Conservation (phyloP, 2,888 invertebrate genomes). For the Leptinotarsa haldemani region DNA sequence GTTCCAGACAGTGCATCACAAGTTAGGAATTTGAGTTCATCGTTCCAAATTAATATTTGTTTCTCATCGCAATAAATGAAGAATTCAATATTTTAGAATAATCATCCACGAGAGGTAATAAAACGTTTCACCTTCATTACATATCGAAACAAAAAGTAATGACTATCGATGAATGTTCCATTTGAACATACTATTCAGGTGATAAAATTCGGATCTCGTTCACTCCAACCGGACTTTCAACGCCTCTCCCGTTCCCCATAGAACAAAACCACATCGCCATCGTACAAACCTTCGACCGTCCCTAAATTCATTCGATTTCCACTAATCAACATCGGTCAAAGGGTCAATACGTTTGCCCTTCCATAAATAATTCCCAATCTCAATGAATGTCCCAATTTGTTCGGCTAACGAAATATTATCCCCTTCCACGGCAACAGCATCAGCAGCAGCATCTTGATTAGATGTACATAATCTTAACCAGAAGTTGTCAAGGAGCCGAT, state of each 20-base stretch:
- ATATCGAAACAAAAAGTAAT: too few relatives aligned
- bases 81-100: too few relatives aligned
- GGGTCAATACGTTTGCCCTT: slow-evolving; percentile 54
- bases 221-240: slow-evolving; percentile 25
- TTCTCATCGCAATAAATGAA: too few relatives aligned
- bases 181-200: neutral
- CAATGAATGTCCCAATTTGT: slow-evolving; percentile 50
- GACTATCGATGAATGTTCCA: neutral
- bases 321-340: slow-evolving; percentile 52
- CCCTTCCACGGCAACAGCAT: slow-evolving; percentile 29
- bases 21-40: too few relatives aligned
- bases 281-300: slow-evolving; percentile 32
- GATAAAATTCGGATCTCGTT: slow-evolving; percentile 2
- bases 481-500: slow-evolving; percentile 49
- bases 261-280: slow-evolving; percentile 41
- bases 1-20: too few relatives aligned
- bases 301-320: slow-evolving; percentile 47
- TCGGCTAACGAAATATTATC: slow-evolving; percentile 46
- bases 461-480: slow-evolving; percentile 53
- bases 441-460: slow-evolving; percentile 40
- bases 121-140: too few relatives aligned
- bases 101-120: too few relatives aligned
- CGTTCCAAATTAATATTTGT: too few relatives aligned
- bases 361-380: slow-evolving; percentile 47
- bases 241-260: slow-evolving; percentile 28